Percentiles rank a stretch among this genome's conserved stretches.
These are phyloP conservation scores for Reticulitermes speratus DNA, from an alignment of 1,140 invertebrate species.

Conservation along the genomic window DNA sequence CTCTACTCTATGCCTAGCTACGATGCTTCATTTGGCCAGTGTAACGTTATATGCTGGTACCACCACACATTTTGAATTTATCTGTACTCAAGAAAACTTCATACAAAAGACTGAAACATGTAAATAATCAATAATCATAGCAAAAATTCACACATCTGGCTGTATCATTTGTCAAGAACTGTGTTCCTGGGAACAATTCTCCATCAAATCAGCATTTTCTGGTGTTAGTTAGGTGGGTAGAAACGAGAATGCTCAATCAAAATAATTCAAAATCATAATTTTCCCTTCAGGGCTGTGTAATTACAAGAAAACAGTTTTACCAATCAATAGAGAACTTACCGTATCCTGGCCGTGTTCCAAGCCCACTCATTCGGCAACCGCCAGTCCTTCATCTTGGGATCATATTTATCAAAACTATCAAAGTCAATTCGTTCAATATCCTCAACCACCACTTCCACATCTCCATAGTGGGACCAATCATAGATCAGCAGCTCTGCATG, in stretches of 20 bases:
- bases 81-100: too few species aligned
- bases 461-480: slow-evolving; percentile 79
- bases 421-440: slow-evolving; percentile 84
- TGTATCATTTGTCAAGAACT: slow-evolving; percentile 28
- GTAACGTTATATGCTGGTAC: too few species aligned
- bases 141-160: too few species aligned
- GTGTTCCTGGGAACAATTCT: slow-evolving; percentile 27
- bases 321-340: slow-evolving; percentile 43
- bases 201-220: neutral
- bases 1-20: too few species aligned
- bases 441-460: slow-evolving; percentile 78
- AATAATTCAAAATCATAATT: neutral
- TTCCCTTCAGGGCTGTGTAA: neutral
- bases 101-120: too few species aligned
- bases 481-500: slow-evolving; percentile 80
- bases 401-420: slow-evolving; percentile 52
- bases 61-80: too few species aligned
- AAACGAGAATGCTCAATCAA: neutral
- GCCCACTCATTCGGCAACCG: slow-evolving; percentile 58
- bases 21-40: too few species aligned
- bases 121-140: too few species aligned
- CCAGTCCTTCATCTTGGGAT: slow-evolving; percentile 75
- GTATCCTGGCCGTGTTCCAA: slow-evolving; percentile 57
- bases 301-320: slow-evolving; percentile 30
- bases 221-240: neutral